Base-by-base conservation (phyloP, 2,113 vertebrate species). In the Delphinapterus leucas region DNA sequence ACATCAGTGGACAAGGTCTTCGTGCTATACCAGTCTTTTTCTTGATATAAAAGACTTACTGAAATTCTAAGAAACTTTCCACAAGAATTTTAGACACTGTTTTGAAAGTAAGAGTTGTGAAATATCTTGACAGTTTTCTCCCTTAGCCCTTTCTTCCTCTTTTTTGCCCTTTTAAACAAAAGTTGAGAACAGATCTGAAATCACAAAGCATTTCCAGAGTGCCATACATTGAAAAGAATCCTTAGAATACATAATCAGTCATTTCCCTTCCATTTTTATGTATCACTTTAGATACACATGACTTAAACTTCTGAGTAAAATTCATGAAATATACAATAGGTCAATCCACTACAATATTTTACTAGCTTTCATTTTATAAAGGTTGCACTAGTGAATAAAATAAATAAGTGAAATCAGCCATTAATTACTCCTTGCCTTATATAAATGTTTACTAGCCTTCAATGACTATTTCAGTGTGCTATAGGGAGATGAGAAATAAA, bases 101-200 rank as follows among this genome's bases (percentile, higher is more conserved):
- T 82, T 90, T 68, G 53, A 96, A 88, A 79, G 55, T 53, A 25
- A 91, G 44, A 90, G 21, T n/a, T 93, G 20, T 77, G 67, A 90
- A 91, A 89, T 44, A 71, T 91, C 90, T 88, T 90, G 36, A 80
- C 74, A 79, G 33, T 60, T 97, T n/a, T 70, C 87, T 76, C 68
- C 25, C 28, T 65, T 80, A 94, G 80, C 3, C 28, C 80, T 93
- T 95, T 79, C 20, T 93, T 65, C 12, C 49, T 38, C 8, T 8
- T 36, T 80, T 67, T 92, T 65, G 47, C 18, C 18, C 25, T 92
- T 80, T 95, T 68, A 93, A 63, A 90, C 36, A 84, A 79, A 81
- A 88, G 41, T 21, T 81, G 61, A 79, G 28, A 87, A 95, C 5
- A 44, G 74, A 60, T 97, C 76, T 92, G n/a, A 85, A 94, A 93